Evolutionary conservation across 2,797 vertebrate genomes (phyloP), one percentile per base, ranked within the genome.

Genomic region (Syndactyla subalaris): DNA sequence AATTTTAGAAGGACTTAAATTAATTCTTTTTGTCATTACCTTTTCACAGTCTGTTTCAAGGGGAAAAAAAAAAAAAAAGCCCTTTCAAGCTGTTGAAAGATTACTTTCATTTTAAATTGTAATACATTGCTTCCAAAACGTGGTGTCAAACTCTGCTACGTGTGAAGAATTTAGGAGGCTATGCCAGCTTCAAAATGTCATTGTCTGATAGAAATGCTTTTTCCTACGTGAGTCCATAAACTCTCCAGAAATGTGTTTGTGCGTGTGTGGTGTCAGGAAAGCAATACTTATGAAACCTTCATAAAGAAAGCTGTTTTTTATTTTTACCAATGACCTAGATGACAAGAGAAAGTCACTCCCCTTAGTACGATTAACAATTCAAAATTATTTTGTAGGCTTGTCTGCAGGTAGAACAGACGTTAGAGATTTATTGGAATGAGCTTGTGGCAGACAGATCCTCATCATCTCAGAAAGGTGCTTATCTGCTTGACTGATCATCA

Each of bases 41-140:
- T 77, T 36, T 95, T 88, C 59, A 67, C 17, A 45, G 15, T 27
- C 52, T 67, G 30, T 85, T 92, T 81, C 73, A 88, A 90, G 36
- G 39, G 65, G 58, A 62, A 55, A 82, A 75, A 55, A n/a, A 16
- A 55, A 17, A 22, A 62, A 61, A 89, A 45, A 68, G 73, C 34
- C 51, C 63, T 92, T 92, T 93, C 88, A 83, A 84, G 71, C 32
- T 89, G 84, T 70, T 95, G 62, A 96, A 97, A 95, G 81, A 96
- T 49, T 67, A n/a, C 54, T 87, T 96, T 97, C 55, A 94, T 95
- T 97, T 93, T 59, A 90, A 88, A 41, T 79, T 84, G 70, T 80
- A 79, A 81, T 78, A 41, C 45, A 45, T 61, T 81, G 43, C 24
- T 92, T 84, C 13, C 61, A 84, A 94, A 92, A 88, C 12, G 34